Evolutionary conservation across 2,797 vertebrate species (phyloP), one percentile per base, ranked within the genome.

Genomic region (Coendou prehensilis): DNA sequence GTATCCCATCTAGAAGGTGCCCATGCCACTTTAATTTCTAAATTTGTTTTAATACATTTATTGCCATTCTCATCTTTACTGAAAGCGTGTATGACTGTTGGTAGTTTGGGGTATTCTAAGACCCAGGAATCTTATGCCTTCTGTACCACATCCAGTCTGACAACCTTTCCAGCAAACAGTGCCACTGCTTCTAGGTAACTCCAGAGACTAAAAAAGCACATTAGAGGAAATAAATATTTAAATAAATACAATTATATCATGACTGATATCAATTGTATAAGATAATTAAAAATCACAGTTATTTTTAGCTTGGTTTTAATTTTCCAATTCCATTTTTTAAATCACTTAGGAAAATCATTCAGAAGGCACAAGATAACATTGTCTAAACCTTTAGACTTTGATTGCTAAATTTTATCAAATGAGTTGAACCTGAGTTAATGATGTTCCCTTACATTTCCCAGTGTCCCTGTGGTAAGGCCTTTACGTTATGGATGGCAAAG

Each of bases 251-350:
- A 52, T 37, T 50, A 4, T 56, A 26, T n/a, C 22, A n/a, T 2
- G 2, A 41, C 30, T 86, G 37, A 41, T 52, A 37, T 23, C 82
- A 45, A 1, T 64, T 69, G 47, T 30, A 18, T 54, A n/a, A 45
- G 54, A 67, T 75, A 67, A 47, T n/a, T 54, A 76, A 86, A 52
- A 95, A 18, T 67, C 41, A 11, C 6, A 30, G 41, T 23, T 1
- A 37, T 37, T 80, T 73, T 93, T 69, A 83, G 10, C 47, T 91
- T 76, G 69, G 47, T 81, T 88, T 81, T 87, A 64, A 47, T 80
- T 13, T 18, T 33, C 69, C 33, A 9, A 30, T 89, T 82, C 41
- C 41, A 17, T n/a, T 50, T 67, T 47, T 89, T n/a, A 69, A 13
- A 69, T 80, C 69, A 45, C 85, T 37, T 18, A 37, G 37, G 75